phyloP scores from a whole-genome alignment of 2,888 invertebrate species.

The Neuroscelio doddi region DNA sequence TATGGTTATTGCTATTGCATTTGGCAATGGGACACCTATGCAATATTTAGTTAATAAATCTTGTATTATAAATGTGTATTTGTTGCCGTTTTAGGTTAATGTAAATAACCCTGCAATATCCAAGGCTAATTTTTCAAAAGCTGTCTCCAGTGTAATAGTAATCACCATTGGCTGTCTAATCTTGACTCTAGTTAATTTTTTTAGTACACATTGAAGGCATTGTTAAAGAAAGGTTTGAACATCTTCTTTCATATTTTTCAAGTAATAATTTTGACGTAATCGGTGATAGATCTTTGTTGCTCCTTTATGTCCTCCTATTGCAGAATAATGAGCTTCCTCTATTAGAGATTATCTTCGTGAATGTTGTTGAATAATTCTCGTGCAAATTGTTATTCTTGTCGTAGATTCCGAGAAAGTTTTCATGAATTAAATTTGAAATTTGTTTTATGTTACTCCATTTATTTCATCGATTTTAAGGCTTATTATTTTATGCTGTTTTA shows the following conservation, averaged over 20 bases:
- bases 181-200: conserved; percentile 1
- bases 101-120: conserved; percentile 7
- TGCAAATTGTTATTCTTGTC: conserved; percentile 5
- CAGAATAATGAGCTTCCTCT: conserved; percentile 17
- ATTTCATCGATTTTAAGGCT: too few species aligned
- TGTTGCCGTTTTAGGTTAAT: neutral
- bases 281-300: conserved; percentile 15
- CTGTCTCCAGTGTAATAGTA: neutral
- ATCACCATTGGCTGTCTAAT: neutral
- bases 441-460: too few species aligned
- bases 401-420: neutral
- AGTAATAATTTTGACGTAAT: conserved; percentile 10
- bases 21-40: neutral
- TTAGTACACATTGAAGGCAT: conserved; percentile 8
- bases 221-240: conserved; percentile 13
- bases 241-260: conserved; percentile 19
- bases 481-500: too few species aligned
- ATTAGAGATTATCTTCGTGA: conserved; percentile 1
- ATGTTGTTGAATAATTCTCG: neutral
- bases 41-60: neutral
- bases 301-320: conserved; percentile 22
- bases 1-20: neutral
- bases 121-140: neutral
- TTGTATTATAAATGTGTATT: neutral
- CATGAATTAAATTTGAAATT: too few species aligned